Conservation (phyloP, 92 coral and sea anemone genomes). For the Diadumene lineata region DNA sequence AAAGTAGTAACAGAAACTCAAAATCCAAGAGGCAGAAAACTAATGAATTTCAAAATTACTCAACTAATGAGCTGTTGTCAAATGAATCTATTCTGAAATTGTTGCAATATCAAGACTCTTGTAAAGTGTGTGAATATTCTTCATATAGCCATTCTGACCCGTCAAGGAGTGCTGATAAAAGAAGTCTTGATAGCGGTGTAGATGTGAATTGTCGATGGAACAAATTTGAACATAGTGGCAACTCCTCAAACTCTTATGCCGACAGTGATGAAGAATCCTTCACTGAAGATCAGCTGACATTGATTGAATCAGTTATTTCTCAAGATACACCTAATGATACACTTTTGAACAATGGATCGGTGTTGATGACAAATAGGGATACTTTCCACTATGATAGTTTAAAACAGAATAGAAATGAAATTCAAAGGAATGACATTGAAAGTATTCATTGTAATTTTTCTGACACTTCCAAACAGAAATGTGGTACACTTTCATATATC, state of each 20-base stretch:
- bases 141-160: not conserved
- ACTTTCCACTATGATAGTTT: not conserved
- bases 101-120: not conserved
- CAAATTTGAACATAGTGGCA: not conserved
- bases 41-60: not conserved
- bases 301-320: not conserved
- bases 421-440: not conserved
- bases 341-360: too few relatives aligned
- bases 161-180: not conserved
- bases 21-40: not conserved
- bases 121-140: not conserved
- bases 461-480: not conserved
- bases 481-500: not conserved
- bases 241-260: not conserved
- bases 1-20: not conserved
- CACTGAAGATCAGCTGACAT: slow-evolving; percentile 2
- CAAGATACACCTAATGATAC: not conserved
- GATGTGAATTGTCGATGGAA: not conserved
- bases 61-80: not conserved
- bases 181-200: not conserved
- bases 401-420: not conserved
- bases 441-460: not conserved
- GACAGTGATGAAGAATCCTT: slow-evolving; percentile 6
- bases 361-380: not conserved
- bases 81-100: not conserved